Evolutionary conservation across 2,888 invertebrate species (phyloP).

Genomic region (Agelastica alni): DNA sequence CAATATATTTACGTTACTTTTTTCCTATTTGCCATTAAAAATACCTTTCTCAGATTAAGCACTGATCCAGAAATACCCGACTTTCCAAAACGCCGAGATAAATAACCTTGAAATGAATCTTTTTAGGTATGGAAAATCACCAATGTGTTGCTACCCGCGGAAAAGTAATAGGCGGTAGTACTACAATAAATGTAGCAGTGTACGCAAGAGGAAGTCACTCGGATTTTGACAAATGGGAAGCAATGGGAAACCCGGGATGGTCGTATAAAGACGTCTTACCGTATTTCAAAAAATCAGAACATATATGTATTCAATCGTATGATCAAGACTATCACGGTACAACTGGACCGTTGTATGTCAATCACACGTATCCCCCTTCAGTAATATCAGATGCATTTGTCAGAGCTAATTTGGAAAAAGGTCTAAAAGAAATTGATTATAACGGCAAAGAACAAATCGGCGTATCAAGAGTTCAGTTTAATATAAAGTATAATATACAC

Average conservation of each 20-base stretch:
- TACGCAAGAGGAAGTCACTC: slow-evolving; percentile 66
- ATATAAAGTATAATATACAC: slow-evolving; percentile 21
- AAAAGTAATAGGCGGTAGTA: slow-evolving; percentile 78
- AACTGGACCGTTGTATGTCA: slow-evolving; percentile 60
- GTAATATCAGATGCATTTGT: slow-evolving; percentile 8
- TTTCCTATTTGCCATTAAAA: no score
- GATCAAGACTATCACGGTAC: slow-evolving; percentile 31
- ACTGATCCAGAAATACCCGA: no score
- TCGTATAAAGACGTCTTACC: slow-evolving; percentile 68
- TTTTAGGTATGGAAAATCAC: slow-evolving; percentile 43
- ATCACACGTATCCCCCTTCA: slow-evolving; percentile 18
- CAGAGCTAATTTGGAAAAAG: slow-evolving; percentile 58
- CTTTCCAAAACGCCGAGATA: no score
- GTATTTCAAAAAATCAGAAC: slow-evolving; percentile 76
- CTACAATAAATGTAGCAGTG: slow-evolving; percentile 78
- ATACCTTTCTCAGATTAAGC: no score
- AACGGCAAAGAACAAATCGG: slow-evolving; percentile 19
- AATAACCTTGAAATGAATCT: no score
- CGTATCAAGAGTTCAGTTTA: slow-evolving; percentile 21
- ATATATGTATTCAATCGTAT: slow-evolving; percentile 37
- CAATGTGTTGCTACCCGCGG: slow-evolving; percentile 60
- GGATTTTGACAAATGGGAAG: slow-evolving; percentile 75
- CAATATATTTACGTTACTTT: no score
- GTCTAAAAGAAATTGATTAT: slow-evolving; percentile 17
- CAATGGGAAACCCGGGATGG: slow-evolving; percentile 72